Evolutionary conservation across 2,113 vertebrate species (phyloP), one percentile per base, ranked within the genome.

Genomic region (Percopsis transmontana): DNA sequence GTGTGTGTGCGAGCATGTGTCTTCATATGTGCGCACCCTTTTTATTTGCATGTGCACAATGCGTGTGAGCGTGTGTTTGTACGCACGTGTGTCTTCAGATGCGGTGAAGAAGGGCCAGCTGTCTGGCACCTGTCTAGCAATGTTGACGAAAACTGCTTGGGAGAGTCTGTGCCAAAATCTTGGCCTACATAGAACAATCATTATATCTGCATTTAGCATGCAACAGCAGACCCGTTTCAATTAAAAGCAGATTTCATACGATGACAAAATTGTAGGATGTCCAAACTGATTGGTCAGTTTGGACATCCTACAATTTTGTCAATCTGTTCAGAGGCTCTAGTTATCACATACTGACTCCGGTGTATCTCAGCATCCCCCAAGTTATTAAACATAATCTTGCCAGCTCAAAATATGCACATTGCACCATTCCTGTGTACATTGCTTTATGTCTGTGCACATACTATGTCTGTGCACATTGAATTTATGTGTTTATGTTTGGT

Each of bases 61-160:
- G 53, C 15, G 4, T 54, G 5, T 54, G 19, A 14, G 2, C 2
- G 15, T 54, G 20, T 45, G 42, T 48, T 48, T 48, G 20, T 39
- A 27, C 55, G 58, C 13, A 45, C 42, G n/a, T 41, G 33, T 41
- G 20, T 52, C 16, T 62, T 48, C 23, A 24, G 67, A 1, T 51
- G 92, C 94, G 6, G 85, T 94, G 62, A 91, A 93, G 72, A 94
- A 93, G 82, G 93, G 93, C 58, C 90, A 87, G 0, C 87, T 94
- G n/a, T 94, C 93, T 0, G 89, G 91, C 19, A 95, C 91, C 88
- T 82, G 94, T 2, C 90, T 95, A 39, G 94, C 93, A 0, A 92
- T 94, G 44, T 90, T 94, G 2, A 94, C 94, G 93, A 95, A 94
- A 87, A 91, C 88, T 0, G 93, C 91, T 0, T 93, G 94, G 71